Percentiles rank a stretch among this genome's conserved stretches.
Conservation (phyloP, 2,888 invertebrate species). For the Andrena praecox region DNA sequence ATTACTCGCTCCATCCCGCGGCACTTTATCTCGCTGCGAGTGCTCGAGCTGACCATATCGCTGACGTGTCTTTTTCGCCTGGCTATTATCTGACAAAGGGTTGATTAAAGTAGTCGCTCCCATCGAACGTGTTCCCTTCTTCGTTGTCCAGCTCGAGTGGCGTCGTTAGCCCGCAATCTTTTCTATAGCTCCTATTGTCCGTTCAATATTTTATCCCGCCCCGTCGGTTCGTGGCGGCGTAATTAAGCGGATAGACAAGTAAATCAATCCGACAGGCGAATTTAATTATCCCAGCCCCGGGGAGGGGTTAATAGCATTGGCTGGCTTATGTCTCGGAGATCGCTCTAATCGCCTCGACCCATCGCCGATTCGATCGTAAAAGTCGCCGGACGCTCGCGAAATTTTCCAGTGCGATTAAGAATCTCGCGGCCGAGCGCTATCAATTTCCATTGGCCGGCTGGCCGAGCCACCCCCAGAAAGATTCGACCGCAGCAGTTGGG, state of each 20-base stretch:
- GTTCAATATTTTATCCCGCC: constrained; percentile 20
- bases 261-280: constrained; percentile 30
- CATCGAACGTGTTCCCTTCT: constrained; percentile 22
- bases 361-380: neutral
- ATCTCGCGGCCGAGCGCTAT: constrained; percentile 12
- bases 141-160: constrained; percentile 31
- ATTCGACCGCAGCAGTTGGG: constrained; percentile 27
- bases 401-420: constrained; percentile 21
- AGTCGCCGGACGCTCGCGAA: neutral
- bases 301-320: constrained; percentile 3
- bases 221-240: neutral
- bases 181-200: constrained; percentile 42
- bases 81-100: constrained; percentile 60
- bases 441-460: constrained; percentile 7
- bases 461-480: constrained; percentile 13
- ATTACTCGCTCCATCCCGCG: no score
- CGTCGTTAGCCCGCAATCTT: constrained; percentile 50
- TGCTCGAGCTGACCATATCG: constrained; percentile 5
- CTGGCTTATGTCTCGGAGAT: constrained; percentile 14
- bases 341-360: constrained; percentile 14
- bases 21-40: neutral
- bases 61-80: constrained; percentile 41
- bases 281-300: constrained; percentile 42
- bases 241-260: constrained; percentile 52
- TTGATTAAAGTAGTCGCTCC: constrained; percentile 50